Base-by-base conservation (phyloP, 2,113 vertebrate species). In the Gobiocypris rarus region DNA sequence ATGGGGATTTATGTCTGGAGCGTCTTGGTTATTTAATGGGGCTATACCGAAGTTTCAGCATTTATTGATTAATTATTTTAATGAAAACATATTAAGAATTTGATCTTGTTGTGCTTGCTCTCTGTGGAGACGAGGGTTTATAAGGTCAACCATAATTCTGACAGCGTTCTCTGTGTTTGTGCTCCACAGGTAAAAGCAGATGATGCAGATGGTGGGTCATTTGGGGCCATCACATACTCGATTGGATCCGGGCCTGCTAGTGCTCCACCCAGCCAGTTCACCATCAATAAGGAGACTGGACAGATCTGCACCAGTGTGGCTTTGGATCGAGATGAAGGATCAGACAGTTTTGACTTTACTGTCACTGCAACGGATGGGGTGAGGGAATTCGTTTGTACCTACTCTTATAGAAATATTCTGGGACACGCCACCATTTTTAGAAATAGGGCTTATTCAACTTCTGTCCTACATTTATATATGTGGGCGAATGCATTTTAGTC, bases 311-410 rank as follows among this genome's bases (percentile, higher is more conserved):
- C 97, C 0, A 93, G 91, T 22, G 90, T 92, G 17, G 84, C 89
- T 5, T 89, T 99, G 88, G 97, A 99, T 89, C 93, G 96, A 0
- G 97, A 99, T 0, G 95, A 96, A 43, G 98, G 96, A 34, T 81
- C 89, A 0, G 91, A 96, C 4, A 94, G 91, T 89, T 98, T 96
- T 0, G 95, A 97, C 80, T 95, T 98, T 91, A 96, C 94, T 0
- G 92, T 99, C 87, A 97, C 96, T 0, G 98, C 97, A 22, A 94
- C 95, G 0, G 98, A 99, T 38, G 98, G 98, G 92, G 98, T 99
- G 90, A 96, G 97, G 54, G 13, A 71, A 26, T 14, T 26, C 13
- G 28, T 75, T 28, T 26, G 17, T 34, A 19, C 6, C 63, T 67
- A 9, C 34, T 38, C 34, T 38, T 7, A 38, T 38, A 38, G 38